A percentile compares a stretch with the other conserved stretches of the same genome.
phyloP scores from a whole-genome alignment of 1,140 invertebrate species.

The Brachystomella parvula region DNA sequence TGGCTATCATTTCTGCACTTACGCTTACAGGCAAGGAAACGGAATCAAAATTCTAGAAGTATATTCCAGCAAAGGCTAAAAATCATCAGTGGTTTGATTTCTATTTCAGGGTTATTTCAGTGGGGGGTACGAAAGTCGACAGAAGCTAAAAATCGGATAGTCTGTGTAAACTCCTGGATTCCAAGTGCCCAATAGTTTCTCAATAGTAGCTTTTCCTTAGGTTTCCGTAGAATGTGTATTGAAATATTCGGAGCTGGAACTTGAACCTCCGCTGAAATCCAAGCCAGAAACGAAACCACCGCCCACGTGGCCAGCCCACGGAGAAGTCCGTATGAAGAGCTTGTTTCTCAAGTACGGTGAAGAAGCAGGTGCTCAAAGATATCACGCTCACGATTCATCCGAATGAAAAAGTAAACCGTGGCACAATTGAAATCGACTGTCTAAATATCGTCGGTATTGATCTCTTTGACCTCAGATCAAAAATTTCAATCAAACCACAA shows the following conservation, averaged over 20 bases:
- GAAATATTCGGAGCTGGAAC: slow-evolving; percentile 62
- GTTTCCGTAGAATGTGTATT: slow-evolving; percentile 74
- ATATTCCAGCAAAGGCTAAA: too few species aligned
- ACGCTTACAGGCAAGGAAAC: background rate
- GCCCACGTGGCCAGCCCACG: slow-evolving; percentile 43
- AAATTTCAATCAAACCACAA: too few species aligned
- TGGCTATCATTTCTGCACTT: slow-evolving; percentile 67
- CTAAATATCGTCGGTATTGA: slow-evolving; percentile 46
- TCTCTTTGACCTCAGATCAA: slow-evolving; percentile 45
- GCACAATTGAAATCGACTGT: slow-evolving; percentile 47
- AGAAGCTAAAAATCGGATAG: slow-evolving; percentile 73
- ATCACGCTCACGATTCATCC: slow-evolving; percentile 17
- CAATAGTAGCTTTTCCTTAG: slow-evolving; percentile 47
- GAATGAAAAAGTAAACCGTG: slow-evolving; percentile 35
- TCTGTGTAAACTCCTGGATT: slow-evolving; percentile 48
- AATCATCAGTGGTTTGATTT: background rate
- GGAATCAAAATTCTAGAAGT: too few species aligned
- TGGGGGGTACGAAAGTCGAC: slow-evolving; percentile 77
- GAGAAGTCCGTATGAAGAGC: slow-evolving; percentile 31
- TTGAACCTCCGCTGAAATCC: slow-evolving; percentile 46
- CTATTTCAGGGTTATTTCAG: slow-evolving; percentile 56
- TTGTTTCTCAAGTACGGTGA: slow-evolving; percentile 17
- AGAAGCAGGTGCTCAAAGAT: slow-evolving; percentile 21
- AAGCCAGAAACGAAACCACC: slow-evolving; percentile 53
- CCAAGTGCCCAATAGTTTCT: slow-evolving; percentile 72